Evolutionary conservation across 1,140 invertebrate species (phyloP).

Genomic region (Drosophila lini): DNA sequence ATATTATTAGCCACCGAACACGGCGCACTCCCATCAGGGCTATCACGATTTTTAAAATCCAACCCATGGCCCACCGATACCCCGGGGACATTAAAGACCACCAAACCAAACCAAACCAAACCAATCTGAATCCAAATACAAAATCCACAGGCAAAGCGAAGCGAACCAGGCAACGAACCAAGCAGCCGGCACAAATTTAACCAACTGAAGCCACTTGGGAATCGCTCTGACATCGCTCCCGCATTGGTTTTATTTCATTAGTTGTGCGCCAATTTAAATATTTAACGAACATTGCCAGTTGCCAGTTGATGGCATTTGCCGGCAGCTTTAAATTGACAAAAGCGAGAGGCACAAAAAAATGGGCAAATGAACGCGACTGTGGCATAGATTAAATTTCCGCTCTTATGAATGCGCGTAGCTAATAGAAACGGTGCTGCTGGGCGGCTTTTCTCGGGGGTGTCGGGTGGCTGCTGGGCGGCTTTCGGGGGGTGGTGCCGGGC

Average conservation of each 20-base stretch:
- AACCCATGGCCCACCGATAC: slow-evolving; percentile 3
- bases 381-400: slow-evolving; percentile 78
- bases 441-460: slow-evolving; percentile 7
- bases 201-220: slow-evolving; percentile 63
- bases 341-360: slow-evolving; percentile 13
- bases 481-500: neutral
- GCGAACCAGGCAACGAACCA: slow-evolving; percentile 36
- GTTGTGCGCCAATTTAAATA: slow-evolving; percentile 78
- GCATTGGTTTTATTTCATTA: slow-evolving; percentile 78
- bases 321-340: slow-evolving; percentile 76
- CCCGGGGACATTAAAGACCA: slow-evolving; percentile 34
- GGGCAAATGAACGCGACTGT: slow-evolving; percentile 39
- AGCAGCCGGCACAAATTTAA: slow-evolving; percentile 55
- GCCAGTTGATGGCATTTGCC: slow-evolving; percentile 62
- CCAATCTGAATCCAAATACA: slow-evolving; percentile 6
- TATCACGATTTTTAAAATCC: slow-evolving; percentile 6
- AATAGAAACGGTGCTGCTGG: slow-evolving; percentile 61
- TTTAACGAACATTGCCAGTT: slow-evolving; percentile 68
- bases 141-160: slow-evolving; percentile 2
- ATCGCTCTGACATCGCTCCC: slow-evolving; percentile 43
- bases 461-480: neutral
- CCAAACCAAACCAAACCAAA: slow-evolving; percentile 5
- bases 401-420: slow-evolving; percentile 75
- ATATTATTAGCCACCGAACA: neutral
- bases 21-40: neutral